Evolutionary conservation across 2,888 invertebrate species (phyloP), one percentile per base, ranked within the genome.

Genomic region (Leptothorax acervorum): DNA sequence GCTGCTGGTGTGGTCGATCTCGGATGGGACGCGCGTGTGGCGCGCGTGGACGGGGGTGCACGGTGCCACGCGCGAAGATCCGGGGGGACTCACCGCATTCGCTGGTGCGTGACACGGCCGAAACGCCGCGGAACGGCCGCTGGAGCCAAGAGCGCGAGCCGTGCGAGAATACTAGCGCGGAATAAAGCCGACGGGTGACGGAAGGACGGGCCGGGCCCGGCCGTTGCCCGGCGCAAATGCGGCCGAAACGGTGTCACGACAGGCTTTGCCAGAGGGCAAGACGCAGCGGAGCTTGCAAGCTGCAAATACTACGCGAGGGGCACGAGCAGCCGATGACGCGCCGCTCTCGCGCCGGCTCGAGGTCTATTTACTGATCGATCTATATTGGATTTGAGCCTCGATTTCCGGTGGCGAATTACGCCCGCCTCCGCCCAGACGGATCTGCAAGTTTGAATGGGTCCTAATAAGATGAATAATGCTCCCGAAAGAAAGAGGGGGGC

Each of bases 361-460:
- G 92, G 92, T 94, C 94, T 94, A 94, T 94, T 94, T 94, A 92
- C 94, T 94, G 93, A 94, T 94, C 93, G 93, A 94, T 95, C 94
- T 94, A 95, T 94, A 81, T 95, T 95, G 90, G 93, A 94, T 93
- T 92, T 93, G 93, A 92, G 92, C 92, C 93, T 91, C 93, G 93
- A 93, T 94, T 90, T 90, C 90, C 85, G 79, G 70, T 71, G 28
- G 31, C 45, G 68, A 57, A 45, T 18, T 31, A 18, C 66, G 31
- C n/a, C 78, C 78, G 55, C 31, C 78, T 78, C 31, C 68, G 78
- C 31, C 42, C 23, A 3, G 12, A n/a, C 55, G 31, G 55, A 42
- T 55, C 18, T 8, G 45, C 57, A 6, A 6, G 35, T 11, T 51
- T 42, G 12, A 66, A 8, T 66, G 15, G 53, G 6, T 53, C 11